These are phyloP conservation scores for Halcyon malimbica DNA, from an alignment of 2,113 vertebrate genomes.

Conservation along the genomic window DNA sequence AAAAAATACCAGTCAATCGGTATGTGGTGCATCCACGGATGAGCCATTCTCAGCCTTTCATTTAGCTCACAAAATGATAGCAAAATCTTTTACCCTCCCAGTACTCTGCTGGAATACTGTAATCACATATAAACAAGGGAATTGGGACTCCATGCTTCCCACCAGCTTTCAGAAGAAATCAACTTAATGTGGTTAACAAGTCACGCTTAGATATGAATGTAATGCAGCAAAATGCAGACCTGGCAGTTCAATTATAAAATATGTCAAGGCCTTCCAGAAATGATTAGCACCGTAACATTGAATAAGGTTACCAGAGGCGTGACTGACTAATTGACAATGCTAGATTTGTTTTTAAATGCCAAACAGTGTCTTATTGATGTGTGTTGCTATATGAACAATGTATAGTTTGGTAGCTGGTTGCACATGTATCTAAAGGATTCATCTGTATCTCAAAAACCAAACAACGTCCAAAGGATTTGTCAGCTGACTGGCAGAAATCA, in stretches of 20 bases:
- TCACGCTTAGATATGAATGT: constrained; percentile 67
- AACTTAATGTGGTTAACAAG: constrained; percentile 74
- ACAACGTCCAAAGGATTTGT: neutral
- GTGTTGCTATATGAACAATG: neutral
- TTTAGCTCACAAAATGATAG: constrained; percentile 43
- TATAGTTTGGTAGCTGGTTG: neutral
- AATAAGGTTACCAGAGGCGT: constrained; percentile 64
- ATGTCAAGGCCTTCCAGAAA: constrained; percentile 67
- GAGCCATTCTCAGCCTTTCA: neutral
- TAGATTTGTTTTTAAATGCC: constrained; percentile 68
- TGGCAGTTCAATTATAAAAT: constrained; percentile 76
- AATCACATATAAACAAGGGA: constrained; percentile 31
- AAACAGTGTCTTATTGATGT: constrained; percentile 11
- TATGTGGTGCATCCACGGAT: neutral
- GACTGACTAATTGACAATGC: constrained; percentile 66
- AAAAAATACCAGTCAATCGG: neutral
- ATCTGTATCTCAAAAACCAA: neutral
- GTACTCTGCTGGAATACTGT: constrained; percentile 15
- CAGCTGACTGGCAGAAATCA: neutral
- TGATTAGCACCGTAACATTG: constrained; percentile 59
- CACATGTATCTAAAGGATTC: neutral
- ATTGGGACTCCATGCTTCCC: constrained; percentile 45
- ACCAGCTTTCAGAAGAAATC: constrained; percentile 65
- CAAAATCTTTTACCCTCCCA: constrained; percentile 47
- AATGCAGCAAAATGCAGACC: constrained; percentile 65